Conservation (phyloP, 2,797 vertebrate genomes). For the Anomalospiza imberbis region DNA sequence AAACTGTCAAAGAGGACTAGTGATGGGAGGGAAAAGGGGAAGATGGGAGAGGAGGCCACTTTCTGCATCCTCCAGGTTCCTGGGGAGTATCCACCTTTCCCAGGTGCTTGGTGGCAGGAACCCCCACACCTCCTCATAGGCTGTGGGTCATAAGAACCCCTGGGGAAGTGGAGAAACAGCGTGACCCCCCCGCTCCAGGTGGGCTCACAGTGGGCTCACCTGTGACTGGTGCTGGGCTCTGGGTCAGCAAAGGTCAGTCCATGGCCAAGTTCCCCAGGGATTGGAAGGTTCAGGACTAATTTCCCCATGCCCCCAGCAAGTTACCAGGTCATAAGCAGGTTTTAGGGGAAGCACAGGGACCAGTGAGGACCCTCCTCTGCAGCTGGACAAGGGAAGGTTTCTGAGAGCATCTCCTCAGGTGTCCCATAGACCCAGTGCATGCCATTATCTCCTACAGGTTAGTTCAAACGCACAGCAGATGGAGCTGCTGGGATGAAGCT, state of each 20-base stretch:
- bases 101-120: fast-evolving
- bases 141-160: background rate
- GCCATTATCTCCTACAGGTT: background rate
- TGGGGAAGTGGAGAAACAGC: background rate
- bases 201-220: background rate
- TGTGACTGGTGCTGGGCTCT: background rate
- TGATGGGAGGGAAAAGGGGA: background rate
- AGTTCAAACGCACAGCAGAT: constrained; percentile 43
- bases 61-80: background rate
- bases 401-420: background rate
- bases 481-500: constrained; percentile 71
- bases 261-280: background rate
- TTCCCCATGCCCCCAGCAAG: background rate
- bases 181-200: fast-evolving
- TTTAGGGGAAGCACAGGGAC: background rate
- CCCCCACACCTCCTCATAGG: background rate
- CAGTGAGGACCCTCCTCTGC: background rate
- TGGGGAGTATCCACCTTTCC: background rate
- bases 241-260: background rate
- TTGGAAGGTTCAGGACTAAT: background rate
- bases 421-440: background rate
- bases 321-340: background rate
- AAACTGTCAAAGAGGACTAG: constrained; percentile 1
- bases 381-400: background rate
- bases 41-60: background rate